Evolutionary conservation across 1,140 invertebrate genomes (phyloP).

Genomic region (Conus ventricosus): DNA sequence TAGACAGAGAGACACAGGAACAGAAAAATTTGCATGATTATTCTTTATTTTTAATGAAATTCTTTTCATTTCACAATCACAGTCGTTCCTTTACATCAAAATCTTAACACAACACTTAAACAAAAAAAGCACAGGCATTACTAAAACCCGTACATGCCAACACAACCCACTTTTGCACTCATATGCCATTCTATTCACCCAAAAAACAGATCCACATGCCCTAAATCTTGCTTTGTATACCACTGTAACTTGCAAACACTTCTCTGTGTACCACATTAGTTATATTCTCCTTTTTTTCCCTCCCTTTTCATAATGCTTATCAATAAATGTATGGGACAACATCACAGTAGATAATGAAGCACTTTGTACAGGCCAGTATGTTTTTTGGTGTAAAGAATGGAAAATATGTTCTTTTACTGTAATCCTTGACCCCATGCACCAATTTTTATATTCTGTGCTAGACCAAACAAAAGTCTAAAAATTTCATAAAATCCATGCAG

Average conservation of each 20-base stretch:
- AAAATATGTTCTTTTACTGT: neutral
- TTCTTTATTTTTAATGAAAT: constrained; percentile 23
- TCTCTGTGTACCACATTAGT: neutral
- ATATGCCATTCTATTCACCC: neutral
- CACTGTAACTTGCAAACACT: neutral
- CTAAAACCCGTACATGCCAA: neutral
- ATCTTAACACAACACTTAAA: neutral
- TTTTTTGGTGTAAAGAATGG: neutral
- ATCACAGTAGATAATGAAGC: neutral
- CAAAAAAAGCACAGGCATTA: neutral
- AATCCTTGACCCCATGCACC: too few species aligned
- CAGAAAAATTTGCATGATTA: neutral
- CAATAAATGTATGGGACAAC: neutral
- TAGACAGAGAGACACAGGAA: neutral
- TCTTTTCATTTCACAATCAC: neutral
- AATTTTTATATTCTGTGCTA: too few species aligned
- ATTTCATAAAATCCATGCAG: too few species aligned
- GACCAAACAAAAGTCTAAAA: too few species aligned
- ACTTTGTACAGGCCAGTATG: neutral
- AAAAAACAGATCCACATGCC: too few species aligned
- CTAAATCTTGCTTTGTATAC: neutral
- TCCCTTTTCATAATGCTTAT: neutral
- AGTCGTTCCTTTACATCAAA: neutral
- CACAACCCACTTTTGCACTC: neutral
- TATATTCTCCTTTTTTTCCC: neutral